Percentiles rank a stretch among this genome's conserved stretches.
Evolutionary conservation across 2,113 vertebrate species (phyloP).

Genomic region (Sarotherodon lohbergeri): DNA sequence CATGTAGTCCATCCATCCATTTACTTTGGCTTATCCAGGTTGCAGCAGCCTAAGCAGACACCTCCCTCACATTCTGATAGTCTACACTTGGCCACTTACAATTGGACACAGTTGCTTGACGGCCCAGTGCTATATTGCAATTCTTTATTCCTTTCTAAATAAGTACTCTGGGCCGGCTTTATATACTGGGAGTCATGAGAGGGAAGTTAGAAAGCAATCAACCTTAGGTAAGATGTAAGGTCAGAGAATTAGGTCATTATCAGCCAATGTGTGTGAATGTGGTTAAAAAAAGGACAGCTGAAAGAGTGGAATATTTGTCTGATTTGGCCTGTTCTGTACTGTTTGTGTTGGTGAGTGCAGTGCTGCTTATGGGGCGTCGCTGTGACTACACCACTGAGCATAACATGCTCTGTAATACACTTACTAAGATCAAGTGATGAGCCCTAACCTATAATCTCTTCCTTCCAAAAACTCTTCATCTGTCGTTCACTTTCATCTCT

Average conservation of each 20-base stretch:
- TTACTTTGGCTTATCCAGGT: background rate
- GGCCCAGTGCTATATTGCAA: background rate
- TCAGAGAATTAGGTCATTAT: background rate
- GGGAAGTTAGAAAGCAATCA: background rate
- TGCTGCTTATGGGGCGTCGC: background rate
- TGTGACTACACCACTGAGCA: background rate
- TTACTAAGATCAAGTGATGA: background rate
- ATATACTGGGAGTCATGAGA: fast-evolving
- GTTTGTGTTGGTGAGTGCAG: background rate
- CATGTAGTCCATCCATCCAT: background rate
- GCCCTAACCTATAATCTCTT: background rate
- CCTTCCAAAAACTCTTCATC: background rate
- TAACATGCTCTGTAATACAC: background rate
- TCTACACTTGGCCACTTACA: background rate
- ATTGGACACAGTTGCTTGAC: fast-evolving
- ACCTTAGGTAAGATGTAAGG: background rate
- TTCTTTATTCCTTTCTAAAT: background rate
- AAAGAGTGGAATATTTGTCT: background rate
- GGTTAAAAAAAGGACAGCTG: background rate
- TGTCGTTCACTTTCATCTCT: constrained; percentile 2
- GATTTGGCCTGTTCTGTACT: background rate
- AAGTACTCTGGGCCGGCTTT: background rate
- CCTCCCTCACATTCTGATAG: background rate
- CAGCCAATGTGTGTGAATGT: background rate
- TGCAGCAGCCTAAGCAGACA: background rate